These are phyloP conservation scores for Kryptopterus vitreolus DNA, from an alignment of 2,797 vertebrate genomes.

Conservation along the genomic window DNA sequence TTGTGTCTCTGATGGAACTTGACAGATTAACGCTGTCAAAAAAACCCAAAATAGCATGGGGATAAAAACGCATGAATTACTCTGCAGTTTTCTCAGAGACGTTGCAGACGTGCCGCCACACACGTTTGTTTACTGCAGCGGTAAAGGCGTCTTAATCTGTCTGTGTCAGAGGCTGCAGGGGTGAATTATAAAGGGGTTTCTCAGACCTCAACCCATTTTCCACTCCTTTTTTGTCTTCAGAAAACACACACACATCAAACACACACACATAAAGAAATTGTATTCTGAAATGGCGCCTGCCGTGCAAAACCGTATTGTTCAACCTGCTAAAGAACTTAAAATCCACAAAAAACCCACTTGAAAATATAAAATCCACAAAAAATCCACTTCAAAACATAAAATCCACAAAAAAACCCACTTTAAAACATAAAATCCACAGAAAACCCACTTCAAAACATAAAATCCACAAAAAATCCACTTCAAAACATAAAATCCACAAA, in stretches of 20 bases:
- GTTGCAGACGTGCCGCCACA: neutral
- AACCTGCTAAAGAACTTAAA: neutral
- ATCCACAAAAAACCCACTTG: neutral
- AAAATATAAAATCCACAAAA: too few relatives aligned
- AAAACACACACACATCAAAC: neutral
- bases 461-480: too few relatives aligned
- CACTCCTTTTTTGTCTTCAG: neutral
- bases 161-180: neutral
- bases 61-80: neutral
- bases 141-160: neutral
- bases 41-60: neutral
- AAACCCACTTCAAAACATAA: too few relatives aligned
- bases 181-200: neutral
- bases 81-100: neutral
- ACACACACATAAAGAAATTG: neutral
- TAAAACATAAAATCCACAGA: too few relatives aligned
- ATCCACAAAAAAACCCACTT: too few relatives aligned
- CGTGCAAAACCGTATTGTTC: neutral
- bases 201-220: neutral
- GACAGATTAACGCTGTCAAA: neutral
- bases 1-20: neutral
- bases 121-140: constrained; percentile 5
- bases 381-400: too few relatives aligned
- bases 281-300: neutral
- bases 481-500: too few relatives aligned